Evolutionary conservation across 2,888 invertebrate species (phyloP).

Genomic region (Dryobota labecula): DNA sequence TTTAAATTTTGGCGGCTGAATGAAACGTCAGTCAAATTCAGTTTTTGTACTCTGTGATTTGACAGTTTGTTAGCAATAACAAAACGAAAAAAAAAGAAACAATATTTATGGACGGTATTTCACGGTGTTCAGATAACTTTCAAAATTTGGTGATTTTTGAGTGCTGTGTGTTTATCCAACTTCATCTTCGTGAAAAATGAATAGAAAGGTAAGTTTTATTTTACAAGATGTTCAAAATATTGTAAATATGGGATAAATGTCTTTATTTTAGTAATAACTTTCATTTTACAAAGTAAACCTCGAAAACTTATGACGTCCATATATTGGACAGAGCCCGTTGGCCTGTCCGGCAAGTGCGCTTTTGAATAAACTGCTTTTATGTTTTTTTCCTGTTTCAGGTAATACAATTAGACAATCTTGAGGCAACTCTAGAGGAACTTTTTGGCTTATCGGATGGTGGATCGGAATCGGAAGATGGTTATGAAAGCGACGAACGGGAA

Average conservation of each 20-base stretch:
- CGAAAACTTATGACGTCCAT: conserved; percentile 10
- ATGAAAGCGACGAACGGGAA: background rate
- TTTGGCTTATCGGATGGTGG: conserved; percentile 7
- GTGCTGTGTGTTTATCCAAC: conserved; percentile 33
- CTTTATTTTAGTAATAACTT: conserved; percentile 4
- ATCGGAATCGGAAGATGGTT: background rate
- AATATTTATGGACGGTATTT: conserved; percentile 11
- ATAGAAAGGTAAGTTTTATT: conserved; percentile 52
- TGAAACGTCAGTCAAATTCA: no score
- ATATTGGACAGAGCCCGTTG: conserved; percentile 6
- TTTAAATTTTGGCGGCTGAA: background rate
- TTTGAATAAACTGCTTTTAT: no score
- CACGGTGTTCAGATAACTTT: conserved; percentile 13
- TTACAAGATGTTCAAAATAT: conserved; percentile 42
- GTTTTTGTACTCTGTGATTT: no score
- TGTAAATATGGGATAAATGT: conserved; percentile 1
- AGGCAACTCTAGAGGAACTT: conserved; percentile 8
- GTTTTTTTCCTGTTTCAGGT: conserved; percentile 1
- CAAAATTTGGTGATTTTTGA: conserved; percentile 18
- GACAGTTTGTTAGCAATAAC: conserved; percentile 10
- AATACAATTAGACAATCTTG: conserved; percentile 3
- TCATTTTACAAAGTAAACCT: no score
- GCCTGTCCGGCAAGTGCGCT: background rate
- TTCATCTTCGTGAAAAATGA: conserved; percentile 45
- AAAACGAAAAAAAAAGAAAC: conserved; percentile 23